Evolutionary conservation across 2,797 vertebrate species (phyloP).

Genomic region (Amphiprion clarkii): DNA sequence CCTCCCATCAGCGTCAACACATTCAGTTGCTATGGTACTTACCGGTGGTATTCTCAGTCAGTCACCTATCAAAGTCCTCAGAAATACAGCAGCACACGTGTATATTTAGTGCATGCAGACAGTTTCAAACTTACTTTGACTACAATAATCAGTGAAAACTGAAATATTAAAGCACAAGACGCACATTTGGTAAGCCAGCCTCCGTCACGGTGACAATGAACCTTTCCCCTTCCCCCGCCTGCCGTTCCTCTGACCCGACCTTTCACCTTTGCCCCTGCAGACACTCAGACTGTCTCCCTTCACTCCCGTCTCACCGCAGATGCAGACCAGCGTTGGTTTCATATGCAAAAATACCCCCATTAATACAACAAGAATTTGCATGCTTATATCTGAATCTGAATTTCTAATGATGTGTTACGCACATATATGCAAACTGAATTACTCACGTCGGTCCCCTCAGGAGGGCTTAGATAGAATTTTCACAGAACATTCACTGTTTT

Average conservation of each 20-base stretch:
- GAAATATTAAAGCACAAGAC: slow-evolving; percentile 1
- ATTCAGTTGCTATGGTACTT: too few species aligned
- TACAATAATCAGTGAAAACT: too few species aligned
- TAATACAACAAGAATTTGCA: slow-evolving; percentile 49
- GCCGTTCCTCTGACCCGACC: slow-evolving; percentile 57
- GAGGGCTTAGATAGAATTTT: too few species aligned
- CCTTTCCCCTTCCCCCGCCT: slow-evolving; percentile 31
- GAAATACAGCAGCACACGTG: too few species aligned
- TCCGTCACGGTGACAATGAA: slow-evolving; percentile 34
- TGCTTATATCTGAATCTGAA: slow-evolving; percentile 55
- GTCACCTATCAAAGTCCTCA: too few species aligned
- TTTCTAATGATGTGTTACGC: slow-evolving; percentile 19
- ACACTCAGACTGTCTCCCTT: slow-evolving; percentile 44
- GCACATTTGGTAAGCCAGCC: neutral
- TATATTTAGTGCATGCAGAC: too few species aligned
- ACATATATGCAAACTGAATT: neutral
- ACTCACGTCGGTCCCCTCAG: too few species aligned
- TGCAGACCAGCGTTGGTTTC: slow-evolving; percentile 49
- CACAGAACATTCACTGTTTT: too few species aligned
- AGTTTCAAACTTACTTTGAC: too few species aligned
- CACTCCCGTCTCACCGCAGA: slow-evolving; percentile 47
- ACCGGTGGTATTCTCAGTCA: too few species aligned
- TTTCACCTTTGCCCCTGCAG: slow-evolving; percentile 56
- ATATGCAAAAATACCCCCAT: slow-evolving; percentile 55
- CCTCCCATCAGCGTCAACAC: too few species aligned